Evolutionary conservation across 92 coral and sea anemone species (phyloP).

Genomic region (Palythoa caribaeorum): DNA sequence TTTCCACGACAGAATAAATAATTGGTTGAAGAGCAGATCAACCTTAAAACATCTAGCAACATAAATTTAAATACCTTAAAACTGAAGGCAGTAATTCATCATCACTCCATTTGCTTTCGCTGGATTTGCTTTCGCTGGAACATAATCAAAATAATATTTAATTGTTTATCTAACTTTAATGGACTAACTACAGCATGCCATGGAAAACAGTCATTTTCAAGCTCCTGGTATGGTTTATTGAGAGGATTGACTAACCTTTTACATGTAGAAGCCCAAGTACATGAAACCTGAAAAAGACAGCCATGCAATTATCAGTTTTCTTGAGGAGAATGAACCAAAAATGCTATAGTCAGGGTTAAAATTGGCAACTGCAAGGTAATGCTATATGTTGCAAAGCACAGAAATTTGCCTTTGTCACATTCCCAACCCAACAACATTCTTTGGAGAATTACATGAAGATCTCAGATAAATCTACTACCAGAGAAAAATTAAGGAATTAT

Average conservation of each 20-base stretch:
- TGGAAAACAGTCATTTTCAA: constrained; percentile 6
- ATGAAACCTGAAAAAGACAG: constrained; percentile 11
- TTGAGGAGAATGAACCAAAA: neutral
- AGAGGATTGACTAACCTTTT: constrained; percentile 7
- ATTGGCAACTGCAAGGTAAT: constrained; percentile 8
- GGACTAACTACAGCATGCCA: constrained; percentile 10
- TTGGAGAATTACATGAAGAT: constrained; percentile 6
- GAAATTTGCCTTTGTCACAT: constrained; percentile 6
- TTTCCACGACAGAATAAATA: neutral
- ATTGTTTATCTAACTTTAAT: constrained; percentile 7
- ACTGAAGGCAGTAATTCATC: constrained; percentile 11
- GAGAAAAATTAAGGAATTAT: constrained; percentile 2
- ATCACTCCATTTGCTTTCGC: constrained; percentile 12
- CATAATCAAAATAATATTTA: constrained; percentile 1
- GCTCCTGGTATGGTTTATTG: constrained; percentile 1
- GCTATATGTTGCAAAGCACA: constrained; percentile 7
- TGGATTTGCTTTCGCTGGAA: constrained; percentile 9
- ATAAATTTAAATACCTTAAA: neutral
- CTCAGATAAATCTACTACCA: constrained; percentile 3
- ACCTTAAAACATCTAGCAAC: constrained; percentile 6
- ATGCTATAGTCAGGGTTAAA: constrained; percentile 11
- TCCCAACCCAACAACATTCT: constrained; percentile 8
- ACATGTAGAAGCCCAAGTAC: constrained; percentile 9
- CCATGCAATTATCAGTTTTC: constrained; percentile 11
- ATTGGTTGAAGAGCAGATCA: constrained; percentile 6